These are phyloP conservation scores for Sebastes diploproa DNA, from an alignment of 2,797 vertebrate species.

Conservation along the genomic window DNA sequence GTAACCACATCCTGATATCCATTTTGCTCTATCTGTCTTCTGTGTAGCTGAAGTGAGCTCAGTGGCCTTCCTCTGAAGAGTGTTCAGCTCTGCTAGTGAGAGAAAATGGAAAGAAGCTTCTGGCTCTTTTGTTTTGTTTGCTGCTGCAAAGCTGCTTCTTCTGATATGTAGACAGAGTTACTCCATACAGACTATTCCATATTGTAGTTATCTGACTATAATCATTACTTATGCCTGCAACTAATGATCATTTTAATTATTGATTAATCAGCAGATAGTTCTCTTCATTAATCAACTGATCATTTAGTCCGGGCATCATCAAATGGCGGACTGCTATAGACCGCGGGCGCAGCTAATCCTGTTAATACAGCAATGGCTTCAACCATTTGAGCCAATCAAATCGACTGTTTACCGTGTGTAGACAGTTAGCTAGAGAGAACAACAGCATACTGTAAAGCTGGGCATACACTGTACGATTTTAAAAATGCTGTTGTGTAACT, in stretches of 20 bases:
- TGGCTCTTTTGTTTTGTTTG: neutral
- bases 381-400: neutral
- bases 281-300: neutral
- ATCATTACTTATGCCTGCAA: neutral
- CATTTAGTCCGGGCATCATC: neutral
- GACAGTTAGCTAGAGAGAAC: neutral
- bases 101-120: neutral
- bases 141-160: neutral
- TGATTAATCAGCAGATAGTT: neutral
- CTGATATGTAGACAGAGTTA: neutral
- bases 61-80: conserved; percentile 20
- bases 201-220: no score
- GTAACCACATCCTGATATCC: conserved; percentile 60
- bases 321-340: neutral
- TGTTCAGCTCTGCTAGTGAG: neutral
- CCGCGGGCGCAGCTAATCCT: neutral
- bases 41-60: conserved; percentile 24
- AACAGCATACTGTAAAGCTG: neutral
- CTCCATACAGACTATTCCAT: neutral
- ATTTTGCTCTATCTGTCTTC: conserved; percentile 46
- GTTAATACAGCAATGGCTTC: neutral
- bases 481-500: no score
- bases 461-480: no score
- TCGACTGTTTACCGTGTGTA: neutral
- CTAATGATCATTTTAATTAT: neutral